phyloP scores from a whole-genome alignment of 2,888 invertebrate species.

The Stenchaetothrips biformis region DNA sequence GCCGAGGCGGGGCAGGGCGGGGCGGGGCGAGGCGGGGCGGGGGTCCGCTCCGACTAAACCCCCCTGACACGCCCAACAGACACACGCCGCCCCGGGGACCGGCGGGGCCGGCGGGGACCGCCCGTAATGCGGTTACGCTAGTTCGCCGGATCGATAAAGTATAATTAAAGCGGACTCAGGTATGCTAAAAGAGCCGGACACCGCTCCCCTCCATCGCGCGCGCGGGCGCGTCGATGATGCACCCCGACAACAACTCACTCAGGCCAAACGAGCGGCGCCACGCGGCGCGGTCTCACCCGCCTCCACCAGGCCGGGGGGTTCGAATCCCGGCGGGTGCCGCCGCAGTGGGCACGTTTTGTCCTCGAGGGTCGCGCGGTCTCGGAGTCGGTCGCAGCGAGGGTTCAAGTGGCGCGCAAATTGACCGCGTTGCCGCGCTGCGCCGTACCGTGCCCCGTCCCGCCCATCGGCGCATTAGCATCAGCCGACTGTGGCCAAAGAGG shows the following conservation, averaged over 20 bases:
- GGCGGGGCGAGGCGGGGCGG: not conserved
- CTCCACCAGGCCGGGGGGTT: not conserved
- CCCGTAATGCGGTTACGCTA: too few species aligned
- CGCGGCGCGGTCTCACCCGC: too few species aligned
- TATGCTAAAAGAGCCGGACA: not conserved
- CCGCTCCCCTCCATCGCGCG: not conserved
- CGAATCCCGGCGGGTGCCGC: not conserved
- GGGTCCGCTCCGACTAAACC: not conserved
- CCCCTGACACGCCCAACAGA: not conserved
- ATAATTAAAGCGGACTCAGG: slow-evolving; percentile 19
- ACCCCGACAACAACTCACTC: not conserved
- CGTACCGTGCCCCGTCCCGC: not conserved
- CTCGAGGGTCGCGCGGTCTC: not conserved
- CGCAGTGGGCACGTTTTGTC: not conserved
- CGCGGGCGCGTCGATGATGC: not conserved
- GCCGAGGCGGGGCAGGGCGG: not conserved
- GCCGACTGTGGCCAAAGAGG: too few species aligned
- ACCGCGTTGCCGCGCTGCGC: not conserved
- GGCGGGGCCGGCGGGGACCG: not conserved
- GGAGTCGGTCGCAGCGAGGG: not conserved
- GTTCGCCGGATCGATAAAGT: not conserved
- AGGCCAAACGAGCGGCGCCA: not conserved
- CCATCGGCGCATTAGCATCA: not conserved
- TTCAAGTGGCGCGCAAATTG: too few species aligned
- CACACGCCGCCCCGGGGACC: not conserved